Evolutionary conservation across 2,797 vertebrate species (phyloP).

Genomic region (Furcifer pardalis): DNA sequence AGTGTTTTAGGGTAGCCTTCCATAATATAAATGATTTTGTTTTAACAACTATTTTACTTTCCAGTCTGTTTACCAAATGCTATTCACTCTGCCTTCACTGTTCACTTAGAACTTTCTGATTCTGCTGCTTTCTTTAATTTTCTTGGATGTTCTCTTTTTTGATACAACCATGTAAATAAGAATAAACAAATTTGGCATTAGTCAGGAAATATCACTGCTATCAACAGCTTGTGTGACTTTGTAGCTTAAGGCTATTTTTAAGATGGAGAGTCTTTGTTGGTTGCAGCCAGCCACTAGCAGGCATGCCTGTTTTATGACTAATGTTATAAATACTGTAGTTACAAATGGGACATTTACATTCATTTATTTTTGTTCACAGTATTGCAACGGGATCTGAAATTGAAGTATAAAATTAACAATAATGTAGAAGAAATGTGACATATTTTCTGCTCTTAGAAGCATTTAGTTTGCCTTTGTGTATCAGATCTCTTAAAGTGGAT

Average conservation of each 20-base stretch:
- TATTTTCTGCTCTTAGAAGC: not conserved
- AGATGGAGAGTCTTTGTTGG: not conserved
- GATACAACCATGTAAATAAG: not conserved
- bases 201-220: not conserved
- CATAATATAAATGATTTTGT: too few species aligned
- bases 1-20: too few species aligned
- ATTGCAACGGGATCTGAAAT: not conserved
- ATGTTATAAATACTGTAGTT: not conserved
- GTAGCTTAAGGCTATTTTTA: not conserved
- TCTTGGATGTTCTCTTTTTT: not conserved
- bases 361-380: not conserved
- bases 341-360: not conserved
- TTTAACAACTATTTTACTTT: too few species aligned
- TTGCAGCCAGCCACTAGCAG: not conserved
- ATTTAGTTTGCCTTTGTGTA: not conserved
- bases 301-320: not conserved
- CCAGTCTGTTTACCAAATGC: too few species aligned
- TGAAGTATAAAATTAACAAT: not conserved
- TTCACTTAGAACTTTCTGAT: not conserved
- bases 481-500: not conserved
- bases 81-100: not conserved
- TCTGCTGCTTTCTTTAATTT: not conserved
- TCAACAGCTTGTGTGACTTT: not conserved
- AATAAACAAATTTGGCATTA: not conserved
- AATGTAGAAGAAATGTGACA: not conserved